These are phyloP conservation scores for Poeciliopsis gracilis DNA, from an alignment of 2,797 vertebrate species.

Conservation along the genomic window DNA sequence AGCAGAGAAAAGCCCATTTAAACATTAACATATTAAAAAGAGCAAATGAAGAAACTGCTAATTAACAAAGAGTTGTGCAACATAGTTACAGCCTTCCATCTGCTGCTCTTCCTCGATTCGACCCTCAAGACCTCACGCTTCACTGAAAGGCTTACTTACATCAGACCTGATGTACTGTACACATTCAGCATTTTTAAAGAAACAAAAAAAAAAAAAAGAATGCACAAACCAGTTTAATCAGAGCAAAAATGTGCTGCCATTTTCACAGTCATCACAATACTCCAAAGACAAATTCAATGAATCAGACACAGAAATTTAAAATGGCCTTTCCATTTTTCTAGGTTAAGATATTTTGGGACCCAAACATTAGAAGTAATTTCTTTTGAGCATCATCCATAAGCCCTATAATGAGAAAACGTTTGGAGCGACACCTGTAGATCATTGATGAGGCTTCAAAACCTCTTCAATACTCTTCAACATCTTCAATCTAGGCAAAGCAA, in stretches of 20 bases:
- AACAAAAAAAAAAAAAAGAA: no score
- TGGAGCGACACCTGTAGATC: background rate
- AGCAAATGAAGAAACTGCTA: background rate
- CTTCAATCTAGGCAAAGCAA: background rate
- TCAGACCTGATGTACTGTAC: background rate
- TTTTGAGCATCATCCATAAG: background rate
- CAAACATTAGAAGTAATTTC: background rate
- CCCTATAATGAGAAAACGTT: background rate
- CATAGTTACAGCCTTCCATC: background rate
- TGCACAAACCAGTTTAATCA: background rate
- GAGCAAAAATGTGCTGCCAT: background rate
- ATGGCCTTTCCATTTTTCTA: background rate
- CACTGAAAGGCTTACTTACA: background rate
- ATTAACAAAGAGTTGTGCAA: conserved; percentile 4
- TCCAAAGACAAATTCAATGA: background rate
- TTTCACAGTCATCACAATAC: background rate
- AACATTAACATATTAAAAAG: background rate
- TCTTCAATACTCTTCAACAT: background rate
- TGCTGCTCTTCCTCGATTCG: background rate
- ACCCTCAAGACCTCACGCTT: background rate
- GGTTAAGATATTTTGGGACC: background rate
- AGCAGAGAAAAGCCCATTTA: background rate
- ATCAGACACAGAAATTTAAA: background rate
- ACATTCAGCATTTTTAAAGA: background rate
- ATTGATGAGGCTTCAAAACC: background rate